Evolutionary conservation across 2,888 invertebrate species (phyloP), one percentile per base, ranked within the genome.

Genomic region (Pristionchus fissidentatus): DNA sequence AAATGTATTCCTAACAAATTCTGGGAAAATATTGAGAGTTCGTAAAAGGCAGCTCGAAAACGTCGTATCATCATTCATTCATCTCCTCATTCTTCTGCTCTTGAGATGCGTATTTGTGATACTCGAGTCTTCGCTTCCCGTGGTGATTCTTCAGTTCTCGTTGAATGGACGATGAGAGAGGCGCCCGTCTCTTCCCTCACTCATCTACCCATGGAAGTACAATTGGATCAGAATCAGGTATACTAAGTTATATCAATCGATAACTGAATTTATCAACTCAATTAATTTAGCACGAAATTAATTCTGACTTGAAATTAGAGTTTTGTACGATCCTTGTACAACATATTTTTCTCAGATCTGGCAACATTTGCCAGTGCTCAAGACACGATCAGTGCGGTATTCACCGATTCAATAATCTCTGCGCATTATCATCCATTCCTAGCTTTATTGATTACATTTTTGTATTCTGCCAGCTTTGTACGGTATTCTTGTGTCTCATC

Each of bases 141-240:
- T n/a, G 80, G 84, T 46, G 60, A 84, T 10, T 13, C 35, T 3
- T 86, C 85, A 35, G 84, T 90, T 10, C 77, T 91, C 43, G 86
- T 91, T 1, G 92, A 92, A 78, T 91, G 91, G 89, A 87, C 89
- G 35, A 75, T 78, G 35, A 85, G 92, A 10, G 92, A 92, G 66
- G 88, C 89, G 22, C 87, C 78, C 15, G 52, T 55, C 10, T 2
- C 52, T 52, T 19, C 22, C 22, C 26, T 22, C 78, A 8, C 55
- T 15, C n/a, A n/a, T n/a, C n/a, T n/a, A n/a, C n/a, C n/a, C n/a
- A n/a, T n/a, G n/a, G 52, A 78, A 13, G 29, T 55, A 22, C 78
- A 78, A 55, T 35, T 52, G 8, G 78, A 78, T 78, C 78, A 29
- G 32, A 78, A 78, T 55, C 78, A 78, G 78, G 78, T 78, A 1